A percentile compares a stretch with the other conserved stretches of the same genome.
Conservation (phyloP, 2,888 invertebrate species). For the Busseola fusca region DNA sequence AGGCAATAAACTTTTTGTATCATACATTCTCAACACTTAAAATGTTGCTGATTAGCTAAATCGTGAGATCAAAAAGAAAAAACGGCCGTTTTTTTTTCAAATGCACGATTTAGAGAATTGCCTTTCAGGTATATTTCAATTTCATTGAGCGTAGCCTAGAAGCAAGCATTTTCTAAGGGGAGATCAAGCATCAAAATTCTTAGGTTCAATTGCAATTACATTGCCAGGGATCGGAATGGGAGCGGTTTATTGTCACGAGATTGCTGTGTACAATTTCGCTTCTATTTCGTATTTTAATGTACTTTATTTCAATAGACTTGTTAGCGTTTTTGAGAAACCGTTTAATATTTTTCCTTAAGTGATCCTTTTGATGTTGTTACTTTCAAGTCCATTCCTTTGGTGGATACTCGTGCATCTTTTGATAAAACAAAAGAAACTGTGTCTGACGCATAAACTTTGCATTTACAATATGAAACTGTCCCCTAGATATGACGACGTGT, state of each 20-base stretch:
- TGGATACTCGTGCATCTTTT: not conserved
- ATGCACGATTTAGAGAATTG: too few species aligned
- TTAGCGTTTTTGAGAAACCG: not conserved
- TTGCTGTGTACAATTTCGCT: not conserved
- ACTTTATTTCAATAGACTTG: not conserved
- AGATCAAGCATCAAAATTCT: not conserved
- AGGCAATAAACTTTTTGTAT: too few species aligned
- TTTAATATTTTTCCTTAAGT: not conserved
- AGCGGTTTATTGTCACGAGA: not conserved
- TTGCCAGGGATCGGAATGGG: not conserved
- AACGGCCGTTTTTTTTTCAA: too few species aligned
- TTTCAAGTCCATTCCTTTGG: not conserved
- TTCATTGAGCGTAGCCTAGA: not conserved
- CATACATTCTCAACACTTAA: too few species aligned
- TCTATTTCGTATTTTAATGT: not conserved
- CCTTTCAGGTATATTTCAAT: not conserved
- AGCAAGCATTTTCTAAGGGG: constrained; percentile 12
- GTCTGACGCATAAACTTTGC: too few species aligned
- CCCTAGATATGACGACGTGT: too few species aligned
- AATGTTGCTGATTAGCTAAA: too few species aligned
- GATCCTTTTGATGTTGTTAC: not conserved
- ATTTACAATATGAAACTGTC: too few species aligned
- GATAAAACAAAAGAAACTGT: too few species aligned
- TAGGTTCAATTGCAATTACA: not conserved
- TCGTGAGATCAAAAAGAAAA: too few species aligned